A percentile compares a stretch with the other conserved stretches of the same genome.
Evolutionary conservation across 1,140 invertebrate genomes (phyloP).

Genomic region (Lanistes nyassanus): DNA sequence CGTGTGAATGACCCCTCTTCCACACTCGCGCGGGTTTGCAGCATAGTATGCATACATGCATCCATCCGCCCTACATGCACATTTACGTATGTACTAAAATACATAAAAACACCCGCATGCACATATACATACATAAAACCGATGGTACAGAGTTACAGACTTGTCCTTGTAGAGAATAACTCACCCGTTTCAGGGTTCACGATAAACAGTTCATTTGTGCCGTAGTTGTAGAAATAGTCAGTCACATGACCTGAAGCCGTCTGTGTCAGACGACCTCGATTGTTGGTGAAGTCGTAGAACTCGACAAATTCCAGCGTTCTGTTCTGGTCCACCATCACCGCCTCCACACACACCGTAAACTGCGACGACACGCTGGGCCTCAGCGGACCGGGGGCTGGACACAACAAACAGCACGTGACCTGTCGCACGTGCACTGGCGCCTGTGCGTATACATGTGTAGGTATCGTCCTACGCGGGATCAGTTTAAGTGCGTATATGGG

Average conservation of each 20-base stretch:
- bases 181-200: conserved; percentile 2
- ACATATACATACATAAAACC: background rate
- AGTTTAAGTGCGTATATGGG: no score
- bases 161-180: no score
- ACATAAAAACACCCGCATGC: background rate
- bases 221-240: conserved; percentile 27
- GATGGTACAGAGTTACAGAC: no score
- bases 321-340: conserved; percentile 21
- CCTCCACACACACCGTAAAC: conserved; percentile 26
- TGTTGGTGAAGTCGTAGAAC: conserved; percentile 24
- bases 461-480: no score
- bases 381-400: background rate
- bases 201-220: conserved; percentile 25
- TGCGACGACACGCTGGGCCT: conserved; percentile 13
- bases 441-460: background rate
- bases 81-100: background rate
- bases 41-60: background rate
- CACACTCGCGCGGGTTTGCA: background rate
- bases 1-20: background rate
- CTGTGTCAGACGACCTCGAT: conserved; percentile 18
- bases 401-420: background rate
- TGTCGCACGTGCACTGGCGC: background rate
- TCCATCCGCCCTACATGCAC: background rate
- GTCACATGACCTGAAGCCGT: background rate
- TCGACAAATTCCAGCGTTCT: conserved; percentile 19